phyloP scores from a whole-genome alignment of 2,888 invertebrate genomes.

The Apocheima hispidaria region DNA sequence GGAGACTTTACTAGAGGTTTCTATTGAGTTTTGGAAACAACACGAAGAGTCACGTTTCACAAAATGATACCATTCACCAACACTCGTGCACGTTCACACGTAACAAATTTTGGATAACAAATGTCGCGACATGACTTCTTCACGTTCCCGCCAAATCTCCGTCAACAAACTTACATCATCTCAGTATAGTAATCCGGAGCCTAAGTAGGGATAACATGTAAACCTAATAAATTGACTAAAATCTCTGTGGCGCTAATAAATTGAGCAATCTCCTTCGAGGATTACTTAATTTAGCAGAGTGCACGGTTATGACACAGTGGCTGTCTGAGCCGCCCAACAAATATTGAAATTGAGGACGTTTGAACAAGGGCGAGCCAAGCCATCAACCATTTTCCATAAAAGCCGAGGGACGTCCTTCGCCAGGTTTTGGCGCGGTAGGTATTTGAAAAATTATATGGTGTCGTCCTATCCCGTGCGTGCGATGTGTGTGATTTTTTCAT shows the following conservation, averaged over 20 bases:
- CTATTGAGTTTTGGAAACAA: too few species aligned
- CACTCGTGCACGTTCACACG: too few species aligned
- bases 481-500: too few species aligned
- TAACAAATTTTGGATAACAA: too few species aligned
- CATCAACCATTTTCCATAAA: neutral
- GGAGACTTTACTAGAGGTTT: too few species aligned
- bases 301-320: constrained; percentile 9
- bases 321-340: neutral
- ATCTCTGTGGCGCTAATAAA: constrained; percentile 5
- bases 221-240: constrained; percentile 15
- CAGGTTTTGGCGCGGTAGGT: neutral
- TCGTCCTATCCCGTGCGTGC: too few species aligned
- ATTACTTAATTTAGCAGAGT: constrained; percentile 24
- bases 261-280: constrained; percentile 18
- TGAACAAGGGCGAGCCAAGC: neutral
- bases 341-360: neutral
- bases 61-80: too few species aligned
- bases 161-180: neutral
- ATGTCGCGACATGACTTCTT: too few species aligned
- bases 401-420: too few species aligned
- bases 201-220: neutral
- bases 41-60: too few species aligned
- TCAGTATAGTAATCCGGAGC: neutral
- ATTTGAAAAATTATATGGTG: too few species aligned
- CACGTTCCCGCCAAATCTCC: too few species aligned